A percentile compares a stretch with the other conserved stretches of the same genome.
These are phyloP conservation scores for Nemotelus pantherinus DNA, from an alignment of 2,888 invertebrate genomes.

Conservation along the genomic window DNA sequence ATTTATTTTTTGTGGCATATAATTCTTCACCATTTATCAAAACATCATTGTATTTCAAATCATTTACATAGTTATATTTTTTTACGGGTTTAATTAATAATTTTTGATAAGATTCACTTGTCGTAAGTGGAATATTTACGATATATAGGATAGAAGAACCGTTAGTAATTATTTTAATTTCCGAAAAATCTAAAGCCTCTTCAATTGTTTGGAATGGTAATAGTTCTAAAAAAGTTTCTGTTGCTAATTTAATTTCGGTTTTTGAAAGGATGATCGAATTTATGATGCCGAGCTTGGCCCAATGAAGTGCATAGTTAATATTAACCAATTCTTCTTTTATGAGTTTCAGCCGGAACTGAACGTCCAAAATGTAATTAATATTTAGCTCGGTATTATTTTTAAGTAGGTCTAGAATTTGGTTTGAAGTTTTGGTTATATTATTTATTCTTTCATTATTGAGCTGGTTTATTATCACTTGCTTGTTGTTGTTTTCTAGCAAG, in stretches of 20 bases:
- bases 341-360: constrained; percentile 48
- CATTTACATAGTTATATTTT: constrained; percentile 4
- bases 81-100: constrained; percentile 3
- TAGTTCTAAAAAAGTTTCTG: constrained; percentile 47
- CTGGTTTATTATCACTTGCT: constrained; percentile 22
- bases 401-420: constrained; percentile 8
- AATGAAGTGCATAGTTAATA: constrained; percentile 50
- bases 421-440: constrained; percentile 19
- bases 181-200: constrained; percentile 52
- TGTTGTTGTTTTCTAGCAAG: constrained; percentile 29
- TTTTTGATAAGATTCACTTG: constrained; percentile 27
- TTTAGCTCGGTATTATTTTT: constrained; percentile 16
- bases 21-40: constrained; percentile 42
- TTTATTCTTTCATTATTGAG: constrained; percentile 32
- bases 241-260: constrained; percentile 48
- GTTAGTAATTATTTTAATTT: constrained; percentile 51
- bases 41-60: constrained; percentile 4
- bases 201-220: constrained; percentile 50
- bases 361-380: neutral
- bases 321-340: constrained; percentile 49
- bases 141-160: constrained; percentile 47
- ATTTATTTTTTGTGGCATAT: constrained; percentile 23
- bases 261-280: constrained; percentile 51
- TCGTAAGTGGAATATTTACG: constrained; percentile 38
- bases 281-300: constrained; percentile 50